phyloP scores from a whole-genome alignment of 2,113 vertebrate species.

The Pan paniscus region DNA sequence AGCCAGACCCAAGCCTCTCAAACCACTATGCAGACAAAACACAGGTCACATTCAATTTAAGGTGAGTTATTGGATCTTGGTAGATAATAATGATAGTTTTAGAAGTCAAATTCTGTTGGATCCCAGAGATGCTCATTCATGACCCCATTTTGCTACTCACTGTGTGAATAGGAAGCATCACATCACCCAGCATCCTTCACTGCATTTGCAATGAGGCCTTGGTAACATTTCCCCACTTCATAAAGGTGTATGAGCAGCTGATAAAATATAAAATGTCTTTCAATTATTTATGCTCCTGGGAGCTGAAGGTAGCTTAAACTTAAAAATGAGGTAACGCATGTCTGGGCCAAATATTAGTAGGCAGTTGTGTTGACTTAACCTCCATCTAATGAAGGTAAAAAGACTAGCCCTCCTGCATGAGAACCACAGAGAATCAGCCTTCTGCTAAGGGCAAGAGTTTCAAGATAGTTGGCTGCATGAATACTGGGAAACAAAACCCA shows the following conservation, averaged over 20 bases:
- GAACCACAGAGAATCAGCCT: neutral
- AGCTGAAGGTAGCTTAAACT: neutral
- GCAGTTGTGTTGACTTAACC: neutral
- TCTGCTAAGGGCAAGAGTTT: neutral
- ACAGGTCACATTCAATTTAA: neutral
- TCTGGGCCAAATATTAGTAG: neutral
- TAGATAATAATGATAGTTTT: neutral
- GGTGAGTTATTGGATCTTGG: neutral
- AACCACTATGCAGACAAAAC: neutral
- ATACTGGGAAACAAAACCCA: conserved; percentile 36
- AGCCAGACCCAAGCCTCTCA: neutral
- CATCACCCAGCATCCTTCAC: no score
- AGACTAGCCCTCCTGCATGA: neutral
- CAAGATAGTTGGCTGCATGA: conserved; percentile 1
- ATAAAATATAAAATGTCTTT: neutral
- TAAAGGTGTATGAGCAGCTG: neutral
- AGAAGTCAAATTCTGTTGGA: neutral
- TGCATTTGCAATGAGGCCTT: neutral
- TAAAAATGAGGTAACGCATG: neutral
- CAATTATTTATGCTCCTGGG: neutral
- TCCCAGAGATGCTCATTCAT: neutral
- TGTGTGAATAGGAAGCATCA: neutral
- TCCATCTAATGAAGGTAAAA: neutral
- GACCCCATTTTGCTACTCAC: neutral
- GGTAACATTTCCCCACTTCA: neutral